These are phyloP conservation scores for Rissa tridactyla DNA, from an alignment of 2,113 vertebrate genomes.

Conservation along the genomic window DNA sequence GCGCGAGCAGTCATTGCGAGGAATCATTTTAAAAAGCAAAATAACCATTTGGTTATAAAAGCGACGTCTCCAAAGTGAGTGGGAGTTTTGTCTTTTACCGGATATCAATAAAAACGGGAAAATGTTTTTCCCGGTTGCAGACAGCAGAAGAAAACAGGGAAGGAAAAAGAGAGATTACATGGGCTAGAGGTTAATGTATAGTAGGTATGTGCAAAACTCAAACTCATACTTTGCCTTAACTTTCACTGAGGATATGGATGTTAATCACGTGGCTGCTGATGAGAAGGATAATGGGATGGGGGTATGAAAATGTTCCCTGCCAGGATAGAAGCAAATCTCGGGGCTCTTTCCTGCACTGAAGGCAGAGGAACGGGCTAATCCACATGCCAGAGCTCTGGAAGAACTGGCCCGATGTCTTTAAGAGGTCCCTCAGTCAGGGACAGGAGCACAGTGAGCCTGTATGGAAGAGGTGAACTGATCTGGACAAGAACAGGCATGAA, in stretches of 20 bases:
- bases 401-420: constrained; percentile 45
- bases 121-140: background rate
- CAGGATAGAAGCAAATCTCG: constrained; percentile 19
- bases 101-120: background rate
- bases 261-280: constrained; percentile 32
- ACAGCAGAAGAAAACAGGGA: background rate
- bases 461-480: background rate
- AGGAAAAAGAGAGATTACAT: background rate
- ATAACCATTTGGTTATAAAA: fast-evolving
- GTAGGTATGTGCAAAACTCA: background rate
- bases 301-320: constrained; percentile 11
- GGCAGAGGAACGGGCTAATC: constrained; percentile 59
- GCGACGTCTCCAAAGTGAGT: background rate
- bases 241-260: background rate
- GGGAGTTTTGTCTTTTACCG: background rate
- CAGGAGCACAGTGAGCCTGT: background rate
- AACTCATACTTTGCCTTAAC: background rate
- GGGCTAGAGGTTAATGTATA: background rate
- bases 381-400: constrained; percentile 50
- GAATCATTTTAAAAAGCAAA: background rate
- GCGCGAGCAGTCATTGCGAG: background rate
- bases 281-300: background rate
- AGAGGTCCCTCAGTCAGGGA: constrained; percentile 30
- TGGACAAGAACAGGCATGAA: constrained; percentile 52
- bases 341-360: background rate